Percentiles rank a stretch among this genome's conserved stretches.
These are phyloP conservation scores for Merodon equestris DNA, from an alignment of 2,888 invertebrate genomes.

Conservation along the genomic window DNA sequence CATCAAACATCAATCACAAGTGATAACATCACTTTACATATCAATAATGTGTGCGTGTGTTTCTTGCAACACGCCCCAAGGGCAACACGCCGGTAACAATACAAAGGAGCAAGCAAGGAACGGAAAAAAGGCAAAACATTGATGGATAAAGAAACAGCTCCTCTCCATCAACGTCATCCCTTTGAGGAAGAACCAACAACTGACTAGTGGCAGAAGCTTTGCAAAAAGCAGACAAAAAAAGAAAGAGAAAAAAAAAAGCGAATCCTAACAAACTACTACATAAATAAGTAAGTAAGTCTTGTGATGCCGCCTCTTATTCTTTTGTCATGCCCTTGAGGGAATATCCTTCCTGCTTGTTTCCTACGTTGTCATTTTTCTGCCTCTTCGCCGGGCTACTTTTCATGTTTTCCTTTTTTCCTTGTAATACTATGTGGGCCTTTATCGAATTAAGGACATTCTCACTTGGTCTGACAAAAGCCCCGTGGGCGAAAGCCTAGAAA, in stretches of 20 bases:
- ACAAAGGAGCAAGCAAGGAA: slow-evolving; percentile 5
- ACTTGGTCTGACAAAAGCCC: slow-evolving; percentile 17
- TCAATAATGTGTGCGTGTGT: slow-evolving; percentile 57
- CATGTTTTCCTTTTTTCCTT: slow-evolving; percentile 30
- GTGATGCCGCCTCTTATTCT: slow-evolving; percentile 39
- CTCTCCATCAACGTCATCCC: slow-evolving; percentile 24
- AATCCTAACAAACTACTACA: slow-evolving; percentile 49
- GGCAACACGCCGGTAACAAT: slow-evolving; percentile 30
- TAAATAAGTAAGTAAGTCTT: slow-evolving; percentile 56
- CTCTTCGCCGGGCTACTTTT: slow-evolving; percentile 48
- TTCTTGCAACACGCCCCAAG: slow-evolving; percentile 35
- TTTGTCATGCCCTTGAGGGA: slow-evolving; percentile 53
- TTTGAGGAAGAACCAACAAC: slow-evolving; percentile 26
- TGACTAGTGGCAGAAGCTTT: slow-evolving; percentile 1
- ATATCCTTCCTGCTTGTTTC: slow-evolving; percentile 61
- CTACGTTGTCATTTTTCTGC: slow-evolving; percentile 15
- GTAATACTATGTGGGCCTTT: slow-evolving; percentile 19
- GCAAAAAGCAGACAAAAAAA: slow-evolving; percentile 1
- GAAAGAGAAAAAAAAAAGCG: slow-evolving; percentile 2
- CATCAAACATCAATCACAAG: slow-evolving; percentile 67
- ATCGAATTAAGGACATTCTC: slow-evolving; percentile 65
- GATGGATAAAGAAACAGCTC: slow-evolving; percentile 8
- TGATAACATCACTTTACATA: slow-evolving; percentile 68
- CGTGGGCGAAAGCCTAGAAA: slow-evolving; percentile 43
- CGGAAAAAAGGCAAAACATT: slow-evolving; percentile 13